These are phyloP conservation scores for Tineola bisselliella DNA, from an alignment of 2,888 invertebrate species.

Conservation along the genomic window DNA sequence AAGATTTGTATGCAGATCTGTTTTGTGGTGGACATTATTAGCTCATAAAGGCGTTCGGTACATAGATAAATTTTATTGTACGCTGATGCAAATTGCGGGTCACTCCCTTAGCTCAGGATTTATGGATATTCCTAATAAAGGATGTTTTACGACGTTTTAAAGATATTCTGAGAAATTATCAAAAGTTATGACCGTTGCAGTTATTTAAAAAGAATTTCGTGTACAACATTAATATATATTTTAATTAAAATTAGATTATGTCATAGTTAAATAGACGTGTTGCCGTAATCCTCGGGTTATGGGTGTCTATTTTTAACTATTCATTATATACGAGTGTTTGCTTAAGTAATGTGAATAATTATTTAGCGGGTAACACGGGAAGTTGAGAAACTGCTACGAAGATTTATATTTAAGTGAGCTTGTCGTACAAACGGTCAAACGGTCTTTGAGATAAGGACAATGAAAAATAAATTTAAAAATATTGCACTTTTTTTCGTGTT, in stretches of 20 bases:
- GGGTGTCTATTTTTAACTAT: neutral
- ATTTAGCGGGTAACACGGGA: no score
- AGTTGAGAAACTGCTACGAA: no score
- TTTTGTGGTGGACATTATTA: conserved; percentile 63
- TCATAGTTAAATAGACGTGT: neutral
- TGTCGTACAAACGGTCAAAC: no score
- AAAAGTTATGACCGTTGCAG: conserved; percentile 23
- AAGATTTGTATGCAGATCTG: conserved; percentile 66
- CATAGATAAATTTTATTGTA: conserved; percentile 36
- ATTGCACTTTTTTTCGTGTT: no score
- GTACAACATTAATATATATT: neutral
- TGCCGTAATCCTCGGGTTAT: neutral
- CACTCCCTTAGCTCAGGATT: conserved; percentile 58
- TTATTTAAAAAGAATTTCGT: neutral
- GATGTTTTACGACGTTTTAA: neutral
- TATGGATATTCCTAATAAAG: conserved; percentile 52
- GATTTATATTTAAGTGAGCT: no score
- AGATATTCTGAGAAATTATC: conserved; percentile 21
- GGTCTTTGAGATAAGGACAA: no score
- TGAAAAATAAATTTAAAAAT: no score
- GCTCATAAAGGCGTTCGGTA: conserved; percentile 45
- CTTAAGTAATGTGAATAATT: no score
- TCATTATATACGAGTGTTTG: no score
- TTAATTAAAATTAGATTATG: neutral
- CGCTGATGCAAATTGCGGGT: conserved; percentile 47